Evolutionary conservation across 2,113 vertebrate species (phyloP), one percentile per base, ranked within the genome.

Genomic region (Tupaia tana): DNA sequence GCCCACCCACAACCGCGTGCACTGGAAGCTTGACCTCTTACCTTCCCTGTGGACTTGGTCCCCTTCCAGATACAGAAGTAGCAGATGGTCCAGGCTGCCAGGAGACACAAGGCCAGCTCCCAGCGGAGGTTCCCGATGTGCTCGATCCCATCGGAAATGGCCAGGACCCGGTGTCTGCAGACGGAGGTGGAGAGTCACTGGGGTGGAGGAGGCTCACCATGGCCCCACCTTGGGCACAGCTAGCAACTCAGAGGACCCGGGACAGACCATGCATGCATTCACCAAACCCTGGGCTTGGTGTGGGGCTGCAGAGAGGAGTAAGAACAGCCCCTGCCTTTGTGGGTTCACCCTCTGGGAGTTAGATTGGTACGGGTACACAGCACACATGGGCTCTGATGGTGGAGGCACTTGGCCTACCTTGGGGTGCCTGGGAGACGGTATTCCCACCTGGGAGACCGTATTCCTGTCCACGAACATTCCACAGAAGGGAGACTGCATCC

Each of bases 61-160:
- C 99, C 99, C 97, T 99, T 99, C 99, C 99, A 99, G 98, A 99
- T 99, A 97, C 99, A 99, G 97, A 99, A 99, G 96, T 99, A 99
- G 96, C 99, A 99, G 97, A 99, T 99, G 97, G 99, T 99, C 99
- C 99, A 99, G 83, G 99, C 99, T 70, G 99, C 98, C 63, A 99
- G 98, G 75, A 99, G 99, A 98, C 99, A 99, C 90, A 99, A 98
- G 19, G 99, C 99, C 77, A 99, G 98, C 96, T 99, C 99, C 99
- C 99, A 99, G 86, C 99, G 99, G 64, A 99, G 98, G 27, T 98
- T 98, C 31, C 99, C 99, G 4, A 99, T 99, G 94, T 99, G 99
- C 75, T 99, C 99, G 11, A 99, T 99, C 64, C 99, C 99, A 66
- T 98, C 99, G 0, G 99, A 99, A 98, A 99, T 99, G 54, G 99